Evolutionary conservation across 2,888 invertebrate species (phyloP).

Genomic region (Thecocarcelia acutangulata): DNA sequence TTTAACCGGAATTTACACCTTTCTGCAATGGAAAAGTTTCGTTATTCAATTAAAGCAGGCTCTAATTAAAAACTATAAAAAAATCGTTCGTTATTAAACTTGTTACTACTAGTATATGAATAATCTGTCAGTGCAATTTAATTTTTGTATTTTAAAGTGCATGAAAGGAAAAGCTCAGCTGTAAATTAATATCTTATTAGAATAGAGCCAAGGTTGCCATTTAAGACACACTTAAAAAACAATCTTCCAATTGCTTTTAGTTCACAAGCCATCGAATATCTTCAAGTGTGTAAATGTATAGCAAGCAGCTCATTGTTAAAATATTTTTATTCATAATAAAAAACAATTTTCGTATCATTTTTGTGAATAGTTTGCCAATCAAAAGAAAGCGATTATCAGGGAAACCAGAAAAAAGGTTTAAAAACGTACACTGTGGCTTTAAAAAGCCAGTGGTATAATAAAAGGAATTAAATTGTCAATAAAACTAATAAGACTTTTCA

Average conservation of each 20-base stretch:
- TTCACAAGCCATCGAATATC: slow-evolving; percentile 25
- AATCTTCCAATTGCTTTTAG: slow-evolving; percentile 33
- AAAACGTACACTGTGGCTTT: background rate
- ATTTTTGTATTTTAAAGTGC: background rate
- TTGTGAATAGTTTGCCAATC: background rate
- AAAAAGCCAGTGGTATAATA: too few relatives aligned
- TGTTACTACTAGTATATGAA: too few relatives aligned
- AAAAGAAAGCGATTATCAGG: background rate
- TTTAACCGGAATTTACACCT: too few relatives aligned
- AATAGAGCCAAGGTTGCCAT: slow-evolving; percentile 65
- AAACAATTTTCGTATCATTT: too few relatives aligned
- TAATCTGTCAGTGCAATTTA: too few relatives aligned
- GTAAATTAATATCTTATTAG: slow-evolving; percentile 56
- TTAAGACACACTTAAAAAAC: slow-evolving; percentile 53
- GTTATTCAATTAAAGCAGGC: too few relatives aligned
- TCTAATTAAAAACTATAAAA: too few relatives aligned
- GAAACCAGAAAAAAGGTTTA: background rate
- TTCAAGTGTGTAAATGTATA: background rate
- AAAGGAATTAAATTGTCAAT: too few relatives aligned
- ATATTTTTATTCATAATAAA: background rate
- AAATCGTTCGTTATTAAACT: too few relatives aligned
- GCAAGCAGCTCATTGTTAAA: background rate
- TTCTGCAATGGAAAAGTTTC: too few relatives aligned
- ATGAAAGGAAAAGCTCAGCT: background rate
- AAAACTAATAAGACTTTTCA: too few relatives aligned